These are phyloP conservation scores for Plagiodera versicolora DNA, from an alignment of 2,888 invertebrate species.

Conservation along the genomic window DNA sequence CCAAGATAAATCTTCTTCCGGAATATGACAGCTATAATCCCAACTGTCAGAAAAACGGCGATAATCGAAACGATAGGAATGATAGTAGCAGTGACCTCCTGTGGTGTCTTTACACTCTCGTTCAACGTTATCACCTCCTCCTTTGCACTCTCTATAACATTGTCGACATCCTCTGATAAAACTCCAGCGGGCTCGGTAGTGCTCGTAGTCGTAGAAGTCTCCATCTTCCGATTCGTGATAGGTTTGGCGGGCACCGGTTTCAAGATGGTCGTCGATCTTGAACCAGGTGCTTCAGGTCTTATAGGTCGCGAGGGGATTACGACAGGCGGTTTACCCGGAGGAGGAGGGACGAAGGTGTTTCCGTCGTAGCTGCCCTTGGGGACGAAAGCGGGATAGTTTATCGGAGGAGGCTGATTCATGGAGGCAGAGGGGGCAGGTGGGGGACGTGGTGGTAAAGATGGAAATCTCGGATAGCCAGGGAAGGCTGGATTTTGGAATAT, in stretches of 20 bases:
- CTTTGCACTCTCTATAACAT: conserved; percentile 31
- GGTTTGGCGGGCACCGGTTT: conserved; percentile 26
- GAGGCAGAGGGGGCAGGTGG: conserved; percentile 29
- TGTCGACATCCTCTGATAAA: conserved; percentile 13
- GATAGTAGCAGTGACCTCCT: conserved; percentile 66
- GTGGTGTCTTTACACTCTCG: conserved; percentile 54
- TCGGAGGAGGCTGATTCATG: conserved; percentile 45
- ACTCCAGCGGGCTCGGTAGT: too few species aligned
- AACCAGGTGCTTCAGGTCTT: not conserved
- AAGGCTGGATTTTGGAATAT: conserved; percentile 31
- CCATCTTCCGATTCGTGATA: conserved; percentile 16
- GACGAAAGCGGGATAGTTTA: conserved; percentile 18
- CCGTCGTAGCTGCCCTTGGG: conserved; percentile 6
- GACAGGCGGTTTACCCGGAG: not conserved
- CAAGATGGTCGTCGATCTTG: conserved; percentile 26
- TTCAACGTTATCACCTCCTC: conserved; percentile 31
- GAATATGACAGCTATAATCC: conserved; percentile 68
- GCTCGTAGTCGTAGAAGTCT: conserved; percentile 22
- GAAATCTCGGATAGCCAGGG: conserved; percentile 38
- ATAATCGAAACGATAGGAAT: conserved; percentile 73
- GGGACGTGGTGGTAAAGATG: conserved; percentile 31
- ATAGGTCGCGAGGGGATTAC: not conserved
- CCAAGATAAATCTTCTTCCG: conserved; percentile 69
- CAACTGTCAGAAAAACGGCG: conserved; percentile 69
- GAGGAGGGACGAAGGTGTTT: not conserved